Evolutionary conservation across 2,797 vertebrate genomes (phyloP).

Genomic region (Podargus strigoides): DNA sequence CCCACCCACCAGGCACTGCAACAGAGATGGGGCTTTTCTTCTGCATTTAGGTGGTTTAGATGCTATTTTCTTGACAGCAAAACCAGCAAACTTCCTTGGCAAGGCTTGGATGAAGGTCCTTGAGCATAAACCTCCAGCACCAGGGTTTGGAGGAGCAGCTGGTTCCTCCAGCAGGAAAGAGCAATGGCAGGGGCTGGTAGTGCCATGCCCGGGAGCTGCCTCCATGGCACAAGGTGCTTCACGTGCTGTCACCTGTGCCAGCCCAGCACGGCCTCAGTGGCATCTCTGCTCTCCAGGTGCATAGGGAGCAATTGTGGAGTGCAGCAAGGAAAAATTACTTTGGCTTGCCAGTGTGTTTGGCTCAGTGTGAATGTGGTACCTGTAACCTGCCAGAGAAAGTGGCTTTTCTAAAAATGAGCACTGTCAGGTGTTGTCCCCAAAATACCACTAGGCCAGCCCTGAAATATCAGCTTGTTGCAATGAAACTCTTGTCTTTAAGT

Average conservation of each 20-base stretch:
- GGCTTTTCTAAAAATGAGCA: background rate
- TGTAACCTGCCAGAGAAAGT: background rate
- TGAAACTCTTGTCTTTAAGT: background rate
- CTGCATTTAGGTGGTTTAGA: background rate
- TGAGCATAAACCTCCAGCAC: background rate
- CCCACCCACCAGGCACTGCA: background rate
- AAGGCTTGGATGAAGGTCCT: background rate
- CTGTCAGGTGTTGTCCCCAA: background rate
- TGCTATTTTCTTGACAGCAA: background rate
- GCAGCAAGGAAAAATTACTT: background rate
- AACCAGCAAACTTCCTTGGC: background rate
- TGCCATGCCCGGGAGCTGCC: background rate
- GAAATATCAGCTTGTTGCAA: background rate
- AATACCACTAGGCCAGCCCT: background rate
- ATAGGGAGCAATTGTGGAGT: background rate
- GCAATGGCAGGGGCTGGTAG: background rate
- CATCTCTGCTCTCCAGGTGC: background rate
- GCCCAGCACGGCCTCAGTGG: background rate
- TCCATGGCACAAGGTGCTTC: background rate
- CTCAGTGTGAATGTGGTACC: background rate
- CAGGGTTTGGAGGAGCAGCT: background rate
- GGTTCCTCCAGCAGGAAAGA: background rate
- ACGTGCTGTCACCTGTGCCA: background rate
- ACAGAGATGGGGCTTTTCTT: background rate
- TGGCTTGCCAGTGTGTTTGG: background rate